Base-by-base conservation (phyloP, 2,888 invertebrate species). In the Plagiodera versicolora region DNA sequence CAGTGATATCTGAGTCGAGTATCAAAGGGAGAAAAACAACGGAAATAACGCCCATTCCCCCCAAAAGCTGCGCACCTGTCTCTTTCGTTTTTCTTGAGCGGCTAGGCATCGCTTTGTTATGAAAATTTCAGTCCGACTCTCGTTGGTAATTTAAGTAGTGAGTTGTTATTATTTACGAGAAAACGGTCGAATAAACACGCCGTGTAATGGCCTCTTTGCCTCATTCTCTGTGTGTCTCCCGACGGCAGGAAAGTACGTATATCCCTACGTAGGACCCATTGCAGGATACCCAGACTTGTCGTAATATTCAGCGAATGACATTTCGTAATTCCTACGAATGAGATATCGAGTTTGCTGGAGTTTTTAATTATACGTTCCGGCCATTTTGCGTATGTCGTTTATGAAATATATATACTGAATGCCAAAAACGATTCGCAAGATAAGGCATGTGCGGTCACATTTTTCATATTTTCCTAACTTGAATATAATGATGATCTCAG, bases 61-160 rank as follows among this genome's bases (percentile, higher is more conserved):
- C 24, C 24, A 5, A 24, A 58, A 51, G 39, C 3, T 3, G 39
- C 56, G 24, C 17, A 19, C 20, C 20, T 48, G 48, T 61, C 49
- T 56, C 44, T 48, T 54, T 46, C 19, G 53, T 53, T 53, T 52
- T 50, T 62, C 49, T 62, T 51, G 54, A 52, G 56, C 45, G 51
- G 67, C n/a, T 39, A 39, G 39, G 39, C 39, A n/a, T 39, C 39
- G 39, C 70, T 69, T 71, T 71, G 69, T 70, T 71, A 70, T 70
- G 70, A 70, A 70, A 69, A 70, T 70, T 70, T 72, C 67, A 63
- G 65, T 18, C 44, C 53, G 17, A 24, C 53, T 39, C 20, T 14
- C 19, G n/a, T n/a, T n/a, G 14, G 72, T 71, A 71, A 72, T 70
- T 71, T 72, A 71, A 70, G 70, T 64, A 68, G 69, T 70, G 69